Conservation (phyloP, 2,797 vertebrate genomes). For the Macrochelys suwanniensis region DNA sequence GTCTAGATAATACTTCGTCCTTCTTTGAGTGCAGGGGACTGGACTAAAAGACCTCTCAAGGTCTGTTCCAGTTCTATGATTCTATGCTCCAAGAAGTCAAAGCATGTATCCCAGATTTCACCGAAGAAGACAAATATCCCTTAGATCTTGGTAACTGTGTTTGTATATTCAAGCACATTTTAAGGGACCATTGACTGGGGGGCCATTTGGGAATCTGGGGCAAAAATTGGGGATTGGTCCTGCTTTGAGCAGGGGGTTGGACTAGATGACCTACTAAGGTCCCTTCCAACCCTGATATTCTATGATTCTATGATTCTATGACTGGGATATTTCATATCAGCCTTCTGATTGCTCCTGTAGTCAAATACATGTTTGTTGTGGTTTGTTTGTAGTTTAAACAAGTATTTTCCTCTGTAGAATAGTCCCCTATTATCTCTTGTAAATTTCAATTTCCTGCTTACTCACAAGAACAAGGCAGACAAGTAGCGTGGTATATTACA, state of each 20-base stretch:
- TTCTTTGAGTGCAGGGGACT: no score
- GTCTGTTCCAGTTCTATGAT: no score
- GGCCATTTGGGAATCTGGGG: no score
- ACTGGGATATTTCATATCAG: neutral
- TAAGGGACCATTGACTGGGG: neutral
- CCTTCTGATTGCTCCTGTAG: constrained; percentile 2
- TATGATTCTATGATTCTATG: no score
- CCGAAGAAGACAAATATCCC: constrained; percentile 42
- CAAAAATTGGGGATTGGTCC: no score
- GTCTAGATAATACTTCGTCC: neutral
- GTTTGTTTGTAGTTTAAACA: neutral
- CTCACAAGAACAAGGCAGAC: neutral
- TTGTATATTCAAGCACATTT: neutral
- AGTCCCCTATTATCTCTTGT: neutral
- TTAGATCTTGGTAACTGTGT: neutral
- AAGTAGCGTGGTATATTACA: neutral
- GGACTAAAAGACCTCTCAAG: no score
- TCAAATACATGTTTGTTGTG: neutral
- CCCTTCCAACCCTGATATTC: no score
- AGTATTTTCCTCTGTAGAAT: neutral
- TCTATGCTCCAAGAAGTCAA: constrained; percentile 21
- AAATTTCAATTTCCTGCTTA: constrained; percentile 2
- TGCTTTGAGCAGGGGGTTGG: no score
- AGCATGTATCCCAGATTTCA: constrained; percentile 43
- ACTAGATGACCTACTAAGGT: no score